These are phyloP conservation scores for Amphiprion percula DNA, from an alignment of 2,113 vertebrate species.

Conservation along the genomic window DNA sequence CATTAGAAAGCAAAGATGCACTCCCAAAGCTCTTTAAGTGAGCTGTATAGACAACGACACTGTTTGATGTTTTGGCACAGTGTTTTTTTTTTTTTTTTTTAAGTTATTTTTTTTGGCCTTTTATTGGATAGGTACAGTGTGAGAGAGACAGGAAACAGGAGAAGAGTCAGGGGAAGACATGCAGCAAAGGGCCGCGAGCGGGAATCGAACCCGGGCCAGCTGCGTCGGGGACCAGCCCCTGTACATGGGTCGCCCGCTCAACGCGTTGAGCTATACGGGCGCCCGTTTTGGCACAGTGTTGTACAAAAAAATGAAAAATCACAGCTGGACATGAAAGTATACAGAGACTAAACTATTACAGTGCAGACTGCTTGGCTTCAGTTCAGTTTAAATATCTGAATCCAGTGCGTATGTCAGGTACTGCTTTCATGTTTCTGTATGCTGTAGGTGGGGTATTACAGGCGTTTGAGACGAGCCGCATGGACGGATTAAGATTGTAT, in stretches of 20 bases:
- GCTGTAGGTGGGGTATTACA: neutral
- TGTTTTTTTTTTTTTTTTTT: no score
- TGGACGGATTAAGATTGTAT: neutral
- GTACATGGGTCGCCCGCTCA: no score
- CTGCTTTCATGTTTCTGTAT: neutral
- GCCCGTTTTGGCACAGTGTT: slow-evolving; percentile 52
- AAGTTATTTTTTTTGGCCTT: no score
- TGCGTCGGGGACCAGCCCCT: no score
- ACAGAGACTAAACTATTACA: slow-evolving; percentile 10
- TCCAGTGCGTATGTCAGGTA: slow-evolving; percentile 19
- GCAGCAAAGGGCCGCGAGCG: no score
- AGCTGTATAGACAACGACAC: slow-evolving; percentile 57
- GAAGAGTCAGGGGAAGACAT: no score
- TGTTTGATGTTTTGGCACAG: slow-evolving; percentile 63
- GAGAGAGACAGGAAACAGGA: no score
- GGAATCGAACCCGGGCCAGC: no score
- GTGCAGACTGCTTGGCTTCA: slow-evolving; percentile 37
- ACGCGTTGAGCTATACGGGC: no score
- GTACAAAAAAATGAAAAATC: no score
- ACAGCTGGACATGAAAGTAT: slow-evolving; percentile 47
- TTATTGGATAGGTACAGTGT: no score
- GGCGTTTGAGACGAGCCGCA: neutral
- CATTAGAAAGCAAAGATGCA: slow-evolving; percentile 64
- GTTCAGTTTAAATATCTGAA: slow-evolving; percentile 13
- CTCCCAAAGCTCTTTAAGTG: slow-evolving; percentile 66